phyloP scores from a whole-genome alignment of 2,113 vertebrate genomes.

The Leuciscus idus region DNA sequence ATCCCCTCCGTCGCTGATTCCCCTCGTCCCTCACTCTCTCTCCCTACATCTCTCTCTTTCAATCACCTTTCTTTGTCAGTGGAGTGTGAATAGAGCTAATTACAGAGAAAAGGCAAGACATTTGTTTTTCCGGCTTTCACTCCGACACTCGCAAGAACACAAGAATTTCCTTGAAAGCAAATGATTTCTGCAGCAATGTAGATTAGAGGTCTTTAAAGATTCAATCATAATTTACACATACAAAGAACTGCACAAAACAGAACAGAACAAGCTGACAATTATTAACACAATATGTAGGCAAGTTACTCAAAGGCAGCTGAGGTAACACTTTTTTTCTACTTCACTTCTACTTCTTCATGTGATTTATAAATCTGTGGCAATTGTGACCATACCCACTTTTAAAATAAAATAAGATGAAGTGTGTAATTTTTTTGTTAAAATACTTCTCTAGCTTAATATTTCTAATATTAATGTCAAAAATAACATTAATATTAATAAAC shows the following conservation, averaged over 20 bases:
- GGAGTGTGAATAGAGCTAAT: conserved; percentile 64
- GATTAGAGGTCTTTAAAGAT: conserved; percentile 28
- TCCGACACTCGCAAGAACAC: background rate
- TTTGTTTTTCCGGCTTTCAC: conserved; percentile 54
- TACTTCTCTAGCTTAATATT: background rate
- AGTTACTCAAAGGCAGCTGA: conserved; percentile 15
- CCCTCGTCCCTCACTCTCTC: conserved; percentile 4
- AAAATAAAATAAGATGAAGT: background rate
- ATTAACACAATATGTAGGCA: conserved; percentile 11
- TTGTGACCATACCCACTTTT: background rate
- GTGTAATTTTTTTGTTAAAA: background rate
- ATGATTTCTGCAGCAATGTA: background rate
- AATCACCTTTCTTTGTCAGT: conserved; percentile 28
- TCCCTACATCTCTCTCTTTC: conserved; percentile 19
- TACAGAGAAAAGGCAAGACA: conserved; percentile 48
- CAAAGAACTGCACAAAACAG: conserved; percentile 15
- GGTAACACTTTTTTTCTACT: conserved; percentile 19
- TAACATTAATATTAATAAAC: background rate
- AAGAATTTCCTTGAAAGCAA: background rate
- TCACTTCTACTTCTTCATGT: background rate
- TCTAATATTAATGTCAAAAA: background rate
- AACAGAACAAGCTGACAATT: conserved; percentile 4
- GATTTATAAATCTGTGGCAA: background rate
- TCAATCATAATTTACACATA: conserved; percentile 24
- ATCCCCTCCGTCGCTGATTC: conserved; percentile 16